Evolutionary conservation across 2,888 invertebrate genomes (phyloP), one percentile per base, ranked within the genome.

Genomic region (Ptychoptera contaminata): DNA sequence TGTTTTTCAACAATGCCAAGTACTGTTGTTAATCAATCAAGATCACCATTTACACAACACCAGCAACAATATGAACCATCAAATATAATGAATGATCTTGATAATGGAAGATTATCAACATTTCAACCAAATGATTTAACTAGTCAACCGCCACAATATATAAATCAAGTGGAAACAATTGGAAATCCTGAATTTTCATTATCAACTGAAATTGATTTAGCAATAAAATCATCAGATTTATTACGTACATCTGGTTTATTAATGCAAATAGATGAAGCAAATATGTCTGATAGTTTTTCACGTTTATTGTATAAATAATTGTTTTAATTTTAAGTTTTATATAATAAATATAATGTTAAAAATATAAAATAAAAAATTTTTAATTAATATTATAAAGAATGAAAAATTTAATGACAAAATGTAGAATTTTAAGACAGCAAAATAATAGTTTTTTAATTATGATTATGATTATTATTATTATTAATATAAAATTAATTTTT

Each of bases 211-310:
- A 32, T 43, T 10, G 53, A 50, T 42, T 46, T 39, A 43, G 46
- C 37, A 34, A 53, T 50, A 56, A 55, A 46, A 50, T 56, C n/a
- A 59, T 54, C 46, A 63, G 56, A 49, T 51, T 59, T 30, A 47
- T 59, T 46, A 58, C 60, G 46, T 8, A 4, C 16, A 39, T 39
- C 29, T 4, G 8, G 16, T 10, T 29, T 31, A 12, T 14, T 14
- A n/a, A 53, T 63, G 51, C 63, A 63, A 47, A 58, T 51, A 16
- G 54, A 57, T 37, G 56, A 53, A 39, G 54, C 58, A 43, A 70
- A 65, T 53, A 71, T 71, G 69, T 68, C 69, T 2, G 73, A 74
- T 49, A 72, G 72, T 55, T 68, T 73, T 48, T 70, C 70, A n/a
- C 63, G 67, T 50, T 54, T 73, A 42, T 23, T 23, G 7, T 23